Conservation (phyloP, 2,888 invertebrate genomes). For the Tetranychus piercei region DNA sequence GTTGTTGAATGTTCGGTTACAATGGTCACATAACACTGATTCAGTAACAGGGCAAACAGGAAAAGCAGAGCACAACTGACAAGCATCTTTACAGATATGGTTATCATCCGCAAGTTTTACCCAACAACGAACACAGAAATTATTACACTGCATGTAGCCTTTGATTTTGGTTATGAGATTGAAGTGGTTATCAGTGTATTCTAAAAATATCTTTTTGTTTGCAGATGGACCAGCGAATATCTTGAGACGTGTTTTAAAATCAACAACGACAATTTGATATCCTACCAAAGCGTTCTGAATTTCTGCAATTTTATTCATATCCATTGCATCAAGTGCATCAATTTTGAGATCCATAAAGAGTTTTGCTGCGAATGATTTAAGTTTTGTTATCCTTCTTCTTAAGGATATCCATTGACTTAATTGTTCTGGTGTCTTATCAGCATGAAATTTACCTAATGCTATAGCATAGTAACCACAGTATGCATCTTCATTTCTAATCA, state of each 20-base stretch:
- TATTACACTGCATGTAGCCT: not conserved
- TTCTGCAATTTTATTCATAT: not conserved
- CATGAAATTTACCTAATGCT: not conserved
- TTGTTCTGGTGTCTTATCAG: no score
- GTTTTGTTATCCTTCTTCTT: no score
- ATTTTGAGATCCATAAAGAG: not conserved
- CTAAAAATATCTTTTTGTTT: not conserved
- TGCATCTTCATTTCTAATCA: not conserved
- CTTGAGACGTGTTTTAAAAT: not conserved
- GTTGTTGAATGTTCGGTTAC: not conserved
- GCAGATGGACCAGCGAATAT: not conserved
- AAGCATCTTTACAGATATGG: not conserved
- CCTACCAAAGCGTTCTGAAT: not conserved
- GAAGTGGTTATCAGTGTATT: not conserved
- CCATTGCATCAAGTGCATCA: not conserved
- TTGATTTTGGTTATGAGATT: not conserved
- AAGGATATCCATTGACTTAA: no score
- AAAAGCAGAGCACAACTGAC: not conserved
- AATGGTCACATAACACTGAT: not conserved
- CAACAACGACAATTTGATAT: constrained; percentile 8
- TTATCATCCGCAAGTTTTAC: not conserved
- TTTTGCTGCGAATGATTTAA: no score
- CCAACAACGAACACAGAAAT: not conserved
- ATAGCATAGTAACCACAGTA: not conserved
- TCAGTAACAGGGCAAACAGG: not conserved